Base-by-base conservation (phyloP, 2,888 invertebrate genomes). In the Mimas tiliae region DNA sequence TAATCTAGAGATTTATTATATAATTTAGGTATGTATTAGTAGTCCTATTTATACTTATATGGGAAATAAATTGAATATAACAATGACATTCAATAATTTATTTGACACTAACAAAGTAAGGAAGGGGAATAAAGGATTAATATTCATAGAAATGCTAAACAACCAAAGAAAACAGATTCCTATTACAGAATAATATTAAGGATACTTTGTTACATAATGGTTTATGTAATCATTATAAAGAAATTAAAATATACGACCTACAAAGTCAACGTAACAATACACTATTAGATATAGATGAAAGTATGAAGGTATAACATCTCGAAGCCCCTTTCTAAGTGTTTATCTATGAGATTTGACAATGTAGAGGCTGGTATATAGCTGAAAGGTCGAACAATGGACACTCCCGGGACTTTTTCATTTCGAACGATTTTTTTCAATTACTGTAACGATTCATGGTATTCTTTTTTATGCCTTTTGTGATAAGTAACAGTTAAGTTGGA, bases 391-490 rank as follows among this genome's bases (percentile, higher is more conserved):
- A 78, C 72, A 78, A 76, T 72, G 70, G 68, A 67, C 76, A 72
- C 67, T 76, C 72, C 71, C 69, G 70, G 67, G 34, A 21, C 19
- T 55, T 51, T 50, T 51, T 51, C 65, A 34, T 6, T 65, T 38
- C 42, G 50, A 66, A 16, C 19, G 47, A 19, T 66, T 63, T 81
- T 79, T 80, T 79, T 79, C 83, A 80, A 80, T 82, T 79, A 79
- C 77, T 75, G 75, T 82, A 82, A 79, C 80, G 78, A 83, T 79
- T 82, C 74, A 74, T 72, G 62, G 69, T 73, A 73, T 74, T 27
- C 27, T 27, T 27, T 42, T 65, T 75, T 80, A 75, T 79, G 70
- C 72, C 78, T 79, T 83, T 86, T 84, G 83, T 82, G 77, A 77
- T 73, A 42, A 42, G 42, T 73, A 75, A 78, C 77, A 79, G 78